Evolutionary conservation across 64 coral and sea anemone genomes (phyloP).

Genomic region (Pocillopora verrucosa): DNA sequence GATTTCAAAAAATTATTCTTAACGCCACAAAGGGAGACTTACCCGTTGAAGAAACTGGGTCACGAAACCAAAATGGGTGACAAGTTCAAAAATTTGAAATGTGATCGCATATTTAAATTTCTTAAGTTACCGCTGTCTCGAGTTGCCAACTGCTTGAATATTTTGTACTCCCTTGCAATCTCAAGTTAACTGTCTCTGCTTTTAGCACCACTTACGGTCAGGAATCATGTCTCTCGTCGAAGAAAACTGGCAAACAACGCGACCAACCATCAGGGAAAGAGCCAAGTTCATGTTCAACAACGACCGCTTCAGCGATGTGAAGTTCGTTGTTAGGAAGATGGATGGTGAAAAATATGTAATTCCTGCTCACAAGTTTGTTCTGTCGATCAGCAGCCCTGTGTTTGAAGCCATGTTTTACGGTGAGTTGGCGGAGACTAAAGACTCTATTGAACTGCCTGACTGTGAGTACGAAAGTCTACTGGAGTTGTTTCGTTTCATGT

Average conservation of each 20-base stretch:
- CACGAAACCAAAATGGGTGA: too few relatives aligned
- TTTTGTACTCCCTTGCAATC: too few relatives aligned
- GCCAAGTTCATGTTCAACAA: slow-evolving; percentile 14
- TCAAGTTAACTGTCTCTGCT: too few relatives aligned
- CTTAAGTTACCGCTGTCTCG: too few relatives aligned
- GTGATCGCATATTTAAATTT: too few relatives aligned
- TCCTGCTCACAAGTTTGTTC: background rate
- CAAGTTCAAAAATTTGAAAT: too few relatives aligned
- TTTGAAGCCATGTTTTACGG: slow-evolving; percentile 36
- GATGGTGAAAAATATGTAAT: too few relatives aligned
- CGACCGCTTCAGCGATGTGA: slow-evolving; percentile 29
- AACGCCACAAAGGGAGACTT: too few relatives aligned
- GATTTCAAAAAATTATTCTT: too few relatives aligned
- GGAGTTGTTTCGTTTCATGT: slow-evolving; percentile 17
- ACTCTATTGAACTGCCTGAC: slow-evolving; percentile 16
- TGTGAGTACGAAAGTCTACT: background rate
- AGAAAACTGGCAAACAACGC: slow-evolving; percentile 19
- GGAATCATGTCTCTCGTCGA: background rate
- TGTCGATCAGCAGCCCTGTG: slow-evolving; percentile 21
- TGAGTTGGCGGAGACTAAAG: background rate
- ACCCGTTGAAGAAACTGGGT: too few relatives aligned
- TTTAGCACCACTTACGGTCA: background rate
- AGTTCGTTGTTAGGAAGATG: background rate
- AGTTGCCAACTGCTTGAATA: too few relatives aligned
- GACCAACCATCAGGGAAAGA: slow-evolving; percentile 20